Base-by-base conservation (phyloP, 2,797 vertebrate species). In the Pyrocephalus nanus region DNA sequence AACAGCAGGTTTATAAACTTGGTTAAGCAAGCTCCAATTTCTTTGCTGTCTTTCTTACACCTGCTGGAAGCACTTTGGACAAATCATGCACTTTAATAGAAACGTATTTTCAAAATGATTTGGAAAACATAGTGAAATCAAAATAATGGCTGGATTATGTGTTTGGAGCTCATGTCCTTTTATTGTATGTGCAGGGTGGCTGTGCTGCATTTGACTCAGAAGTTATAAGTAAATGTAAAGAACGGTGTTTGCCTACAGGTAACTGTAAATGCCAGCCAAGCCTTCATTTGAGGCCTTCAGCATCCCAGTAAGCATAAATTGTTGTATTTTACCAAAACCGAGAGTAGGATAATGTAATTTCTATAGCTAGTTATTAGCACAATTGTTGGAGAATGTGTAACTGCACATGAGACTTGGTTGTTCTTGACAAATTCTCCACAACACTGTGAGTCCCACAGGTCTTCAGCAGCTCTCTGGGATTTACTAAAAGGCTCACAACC, bases 1-100 rank as follows among this genome's bases (percentile, higher is more conserved):
- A 97, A 93, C 91, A 95, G 88, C 86, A 85, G 91, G 77, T 89
- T 95, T 91, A 92, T 81, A 82, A 92, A 93, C 79, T 79, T 90
- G 70, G 86, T 92, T 95, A 96, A 93, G 74, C 67, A 90, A 92
- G 57, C 69, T 91, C 61, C 70, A 53, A 13, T 93, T 74, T 65
- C 74, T 96, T 66, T 79, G 76, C 45, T 92, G 55, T 47, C 93
- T 96, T 84, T 75, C 86, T 78, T 89, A 32, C 34, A 80, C 29
- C 54, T 82, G 58, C 78, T 88, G 77, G 66, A 95, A 92, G 29
- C 0, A 0, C 65, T 73, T 93, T 70, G 79, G 66, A 90, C 62
- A 92, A 93, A 90, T 62, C 57, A 58, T 1, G 4, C 25, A n/a
- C 76, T 91, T 84, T 36, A 91, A 94, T 79, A 92, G 87, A 92